Percentiles rank a stretch among this genome's conserved stretches.
Evolutionary conservation across 2,797 vertebrate genomes (phyloP).

Genomic region (Muraenolepis orangiensis): DNA sequence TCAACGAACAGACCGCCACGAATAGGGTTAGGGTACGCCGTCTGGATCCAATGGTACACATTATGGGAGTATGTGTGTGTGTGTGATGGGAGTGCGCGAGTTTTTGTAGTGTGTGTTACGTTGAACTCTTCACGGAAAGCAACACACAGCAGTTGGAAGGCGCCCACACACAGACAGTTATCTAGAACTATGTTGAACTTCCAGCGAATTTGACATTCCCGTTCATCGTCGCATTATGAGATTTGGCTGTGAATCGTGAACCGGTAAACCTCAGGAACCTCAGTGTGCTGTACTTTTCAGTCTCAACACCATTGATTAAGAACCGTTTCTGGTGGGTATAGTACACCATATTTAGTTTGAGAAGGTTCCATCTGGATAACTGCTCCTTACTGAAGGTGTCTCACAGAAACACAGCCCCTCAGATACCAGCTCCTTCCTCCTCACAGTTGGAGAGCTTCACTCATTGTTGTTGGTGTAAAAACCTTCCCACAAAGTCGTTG

Average conservation of each 20-base stretch:
- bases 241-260: not conserved
- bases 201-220: not conserved
- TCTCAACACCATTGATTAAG: not conserved
- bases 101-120: conserved; percentile 8
- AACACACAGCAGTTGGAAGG: conserved; percentile 11
- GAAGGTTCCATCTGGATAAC: not conserved
- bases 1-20: too few species aligned
- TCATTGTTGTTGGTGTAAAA: not conserved
- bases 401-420: not conserved
- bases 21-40: too few species aligned
- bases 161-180: not conserved
- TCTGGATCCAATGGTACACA: not conserved
- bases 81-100: not conserved
- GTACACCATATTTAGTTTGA: not conserved
- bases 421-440: not conserved
- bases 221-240: not conserved
- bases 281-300: too few species aligned
- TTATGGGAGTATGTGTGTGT: not conserved
- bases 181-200: not conserved
- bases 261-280: too few species aligned
- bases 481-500: too few species aligned
- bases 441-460: not conserved
- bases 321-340: not conserved
- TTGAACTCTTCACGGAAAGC: not conserved
- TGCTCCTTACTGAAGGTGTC: conserved; percentile 17